Conservation (phyloP, 1,140 invertebrate genomes). For the Trinorchestia longiramus region DNA sequence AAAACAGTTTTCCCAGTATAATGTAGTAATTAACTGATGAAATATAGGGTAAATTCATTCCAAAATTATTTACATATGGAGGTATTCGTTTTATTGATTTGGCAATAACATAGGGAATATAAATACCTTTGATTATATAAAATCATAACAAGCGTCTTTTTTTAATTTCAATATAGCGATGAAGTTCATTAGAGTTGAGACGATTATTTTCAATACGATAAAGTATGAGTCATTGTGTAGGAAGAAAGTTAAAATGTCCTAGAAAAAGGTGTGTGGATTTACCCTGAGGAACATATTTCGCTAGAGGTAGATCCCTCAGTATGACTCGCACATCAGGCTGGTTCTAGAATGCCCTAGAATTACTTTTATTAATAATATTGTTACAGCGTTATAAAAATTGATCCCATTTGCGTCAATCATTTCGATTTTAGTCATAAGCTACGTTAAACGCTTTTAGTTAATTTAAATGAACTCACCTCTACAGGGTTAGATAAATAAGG, state of each 20-base stretch:
- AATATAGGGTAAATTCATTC: too few relatives aligned
- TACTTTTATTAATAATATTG: background rate
- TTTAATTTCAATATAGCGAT: background rate
- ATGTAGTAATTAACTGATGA: too few relatives aligned
- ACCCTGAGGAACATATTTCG: background rate
- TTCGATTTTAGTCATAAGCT: too few relatives aligned
- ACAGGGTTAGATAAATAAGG: too few relatives aligned
- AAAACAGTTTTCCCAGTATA: too few relatives aligned
- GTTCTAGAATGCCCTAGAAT: background rate
- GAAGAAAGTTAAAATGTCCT: background rate
- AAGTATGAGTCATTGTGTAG: background rate
- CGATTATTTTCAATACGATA: background rate
- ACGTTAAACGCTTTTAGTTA: too few relatives aligned
- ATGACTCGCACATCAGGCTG: background rate
- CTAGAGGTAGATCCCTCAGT: background rate
- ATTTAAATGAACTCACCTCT: too few relatives aligned
- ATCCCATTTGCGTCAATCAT: too few relatives aligned
- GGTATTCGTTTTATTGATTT: background rate
- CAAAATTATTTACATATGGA: too few relatives aligned
- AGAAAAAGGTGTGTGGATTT: background rate
- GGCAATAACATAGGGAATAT: background rate
- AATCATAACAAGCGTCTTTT: background rate
- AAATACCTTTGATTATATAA: background rate
- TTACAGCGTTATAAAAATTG: background rate
- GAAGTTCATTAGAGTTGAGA: background rate